Base-by-base conservation (phyloP, 1,140 invertebrate genomes). In the Homalodisca vitripennis region DNA sequence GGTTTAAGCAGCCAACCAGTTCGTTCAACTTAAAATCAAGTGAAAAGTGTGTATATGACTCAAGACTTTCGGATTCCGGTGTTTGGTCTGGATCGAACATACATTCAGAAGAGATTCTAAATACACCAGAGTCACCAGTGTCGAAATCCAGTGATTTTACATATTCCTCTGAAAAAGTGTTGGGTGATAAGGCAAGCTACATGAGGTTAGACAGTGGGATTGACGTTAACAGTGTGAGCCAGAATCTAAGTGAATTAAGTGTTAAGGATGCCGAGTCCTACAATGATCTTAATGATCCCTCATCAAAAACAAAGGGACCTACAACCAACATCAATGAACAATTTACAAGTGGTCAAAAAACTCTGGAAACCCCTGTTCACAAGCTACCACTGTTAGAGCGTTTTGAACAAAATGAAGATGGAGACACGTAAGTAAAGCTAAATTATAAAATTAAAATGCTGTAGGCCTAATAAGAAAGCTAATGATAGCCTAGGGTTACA, bases 371-470 rank as follows among this genome's bases (percentile, higher is more conserved):
- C 27, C 65, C 65, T 29, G 71, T 73, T 12, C 51, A 70, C 20
- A 48, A 68, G 41, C 27, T 51, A 32, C 75, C 80, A 32, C 86
- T 85, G 82, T 79, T 86, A 78, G 77, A 83, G 71, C 86, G 85
- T 68, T 88, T 84, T 75, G 78, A 82, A 69, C 86, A 86, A 73
- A 86, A 89, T 75, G 85, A 88, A 67, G 87, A 89, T 72, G 89
- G 89, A 51, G 88, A 90, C 76, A 90, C 88, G 87, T 89, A 82
- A 88, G 87, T 88, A 62, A 70, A n/a, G n/a, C n/a, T n/a, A n/a
- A n/a, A n/a, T n/a, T n/a, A n/a, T n/a, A n/a, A n/a, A n/a, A n/a
- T n/a, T n/a, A n/a, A n/a, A n/a, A n/a, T n/a, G n/a, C n/a, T n/a
- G n/a, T n/a, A n/a, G n/a, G n/a, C n/a, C n/a, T n/a, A n/a, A n/a